Evolutionary conservation across 2,797 vertebrate species (phyloP).

Genomic region (Lophius americanus): DNA sequence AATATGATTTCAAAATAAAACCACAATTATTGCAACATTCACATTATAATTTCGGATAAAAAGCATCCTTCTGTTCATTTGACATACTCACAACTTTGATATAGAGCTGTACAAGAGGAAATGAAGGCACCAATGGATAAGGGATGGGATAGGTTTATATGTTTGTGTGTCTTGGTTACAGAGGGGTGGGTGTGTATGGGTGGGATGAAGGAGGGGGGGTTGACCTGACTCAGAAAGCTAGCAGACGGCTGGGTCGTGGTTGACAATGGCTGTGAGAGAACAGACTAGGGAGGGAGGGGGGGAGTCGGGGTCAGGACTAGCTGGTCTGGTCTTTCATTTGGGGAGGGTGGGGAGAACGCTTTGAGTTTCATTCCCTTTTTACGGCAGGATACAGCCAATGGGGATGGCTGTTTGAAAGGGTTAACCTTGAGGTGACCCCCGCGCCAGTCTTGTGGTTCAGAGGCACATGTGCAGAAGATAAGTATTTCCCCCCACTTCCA

Average conservation of each 20-base stretch:
- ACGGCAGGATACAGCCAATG: slow-evolving; percentile 67
- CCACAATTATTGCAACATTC: neutral
- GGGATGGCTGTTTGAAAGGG: slow-evolving; percentile 66
- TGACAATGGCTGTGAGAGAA: slow-evolving; percentile 71
- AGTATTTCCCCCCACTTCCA: slow-evolving; percentile 13
- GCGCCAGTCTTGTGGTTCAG: slow-evolving; percentile 64
- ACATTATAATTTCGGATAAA: neutral
- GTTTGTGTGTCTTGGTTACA: slow-evolving; percentile 36
- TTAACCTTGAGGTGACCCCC: slow-evolving; percentile 79
- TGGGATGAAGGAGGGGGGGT: slow-evolving; percentile 9
- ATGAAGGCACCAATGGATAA: slow-evolving; percentile 50
- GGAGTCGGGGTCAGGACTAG: slow-evolving; percentile 28
- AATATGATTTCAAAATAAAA: neutral
- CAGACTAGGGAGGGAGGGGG: slow-evolving; percentile 26
- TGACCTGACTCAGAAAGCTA: slow-evolving; percentile 68
- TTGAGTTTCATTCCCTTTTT: slow-evolving; percentile 75
- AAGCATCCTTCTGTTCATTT: neutral
- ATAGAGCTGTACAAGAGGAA: slow-evolving; percentile 3
- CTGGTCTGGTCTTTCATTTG: slow-evolving; percentile 61
- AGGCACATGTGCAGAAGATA: slow-evolving; percentile 66
- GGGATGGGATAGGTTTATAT: slow-evolving; percentile 46
- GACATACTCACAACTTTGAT: neutral
- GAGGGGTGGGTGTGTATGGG: slow-evolving; percentile 30
- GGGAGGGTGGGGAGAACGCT: slow-evolving; percentile 52
- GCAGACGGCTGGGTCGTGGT: slow-evolving; percentile 63